Base-by-base conservation (phyloP, 2,797 vertebrate genomes). In the Enteromius radiatus region DNA sequence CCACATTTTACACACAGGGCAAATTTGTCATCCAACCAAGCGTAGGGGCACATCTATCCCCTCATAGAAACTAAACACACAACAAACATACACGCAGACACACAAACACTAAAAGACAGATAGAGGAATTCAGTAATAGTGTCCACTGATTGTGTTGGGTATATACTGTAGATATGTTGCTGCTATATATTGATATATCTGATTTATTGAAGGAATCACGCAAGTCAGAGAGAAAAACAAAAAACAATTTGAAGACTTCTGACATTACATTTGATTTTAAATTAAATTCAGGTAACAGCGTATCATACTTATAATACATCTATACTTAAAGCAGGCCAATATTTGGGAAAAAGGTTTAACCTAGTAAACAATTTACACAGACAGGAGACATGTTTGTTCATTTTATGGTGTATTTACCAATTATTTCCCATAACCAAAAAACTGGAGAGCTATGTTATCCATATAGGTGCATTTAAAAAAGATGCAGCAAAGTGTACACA, bases 1-100 rank as follows among this genome's bases (percentile, higher is more conserved):
- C 67, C 76, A 82, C 52, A 83, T 86, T 84, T 86, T 80, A 82
- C 71, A 78, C 74, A 83, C 71, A 80, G 68, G 74, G 68, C 26
- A 82, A 73, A 85, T 82, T 65, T 82, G 79, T 76, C 70, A 80
- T 65, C 38, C 23, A 38, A 23, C 38, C 65, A 76, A 63, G 45
- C 26, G 14, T 49, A 74, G 23, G 36, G 79, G 76, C 61, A 82
- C 82, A 88, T 52, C 74, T 61, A 84, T 81, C 79, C 45, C 19
- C 67, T 81, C 31, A 61, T 33, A 31, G 21, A 49, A 73, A 49
- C 68, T 23, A 80, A 73, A 49, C 38, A 23, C 49, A 56, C 23
- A 69, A 17, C 33, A 74, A 47, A 71, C 36, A 71, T 1, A 43
- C 2, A 61, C 5, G 0, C 38, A 80, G 23, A 59, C 19, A 54